Base-by-base conservation (phyloP, 2,888 invertebrate genomes). In the Argyresthia albistria region DNA sequence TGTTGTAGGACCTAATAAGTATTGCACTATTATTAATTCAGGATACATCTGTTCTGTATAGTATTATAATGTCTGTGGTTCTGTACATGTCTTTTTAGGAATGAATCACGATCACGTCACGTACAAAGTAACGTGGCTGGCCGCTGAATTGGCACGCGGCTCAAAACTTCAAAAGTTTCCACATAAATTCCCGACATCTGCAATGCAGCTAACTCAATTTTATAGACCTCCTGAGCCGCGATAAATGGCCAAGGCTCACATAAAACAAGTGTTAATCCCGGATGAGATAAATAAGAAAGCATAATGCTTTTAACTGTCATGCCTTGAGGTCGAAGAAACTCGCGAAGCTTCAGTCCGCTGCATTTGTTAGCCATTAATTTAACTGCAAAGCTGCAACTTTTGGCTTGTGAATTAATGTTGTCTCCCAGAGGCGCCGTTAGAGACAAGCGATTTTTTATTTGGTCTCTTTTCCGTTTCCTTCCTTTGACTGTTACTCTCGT, bases 171-270 rank as follows among this genome's bases (percentile, higher is more conserved):
- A 25, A 25, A 25, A 25, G 25, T 25, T 25, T 25, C 25, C 25
- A 25, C 25, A 25, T 25, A 6, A 25, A 25, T 25, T 25, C 25
- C 39, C 10, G 54, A 53, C 60, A 63, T 65, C 68, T 57, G 67
- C 71, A 71, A 61, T 71, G 70, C 70, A 72, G 69, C 59, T 55
- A 62, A 55, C 57, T 57, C 59, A 59, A 63, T 65, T 63, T 54
- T 46, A 57, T 57, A 62, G 62, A 58, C 58, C 61, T 62, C 54
- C 56, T 53, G 25, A 55, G 58, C 57, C 45, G 8, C 11, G 57
- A 58, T 55, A 54, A 54, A 51, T 58, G 58, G 62, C 67, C 66
- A 69, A 67, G 51, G 61, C 66, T 36, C 42, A 55, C 48, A 57
- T 65, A 60, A 68, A 73, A 70, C 59, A 56, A 57, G 56, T 57